Base-by-base conservation (phyloP, 1,140 invertebrate species). In the Calliphora vicina region DNA sequence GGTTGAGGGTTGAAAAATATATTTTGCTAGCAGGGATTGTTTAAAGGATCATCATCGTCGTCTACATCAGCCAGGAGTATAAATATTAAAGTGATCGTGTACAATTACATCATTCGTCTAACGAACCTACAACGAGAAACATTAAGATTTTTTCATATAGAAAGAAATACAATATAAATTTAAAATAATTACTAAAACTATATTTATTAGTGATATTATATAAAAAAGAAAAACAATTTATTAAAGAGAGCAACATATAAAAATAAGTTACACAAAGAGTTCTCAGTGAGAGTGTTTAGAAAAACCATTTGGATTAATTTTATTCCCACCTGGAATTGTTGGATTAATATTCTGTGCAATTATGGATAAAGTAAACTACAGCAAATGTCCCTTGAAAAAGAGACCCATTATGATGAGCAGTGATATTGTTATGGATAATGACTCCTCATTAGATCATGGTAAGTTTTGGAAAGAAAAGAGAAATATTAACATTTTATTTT, bases 331-430 rank as follows among this genome's bases (percentile, higher is more conserved):
- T 26, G 12, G 29, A 15, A 45, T 67, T 76, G 2, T 83, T 17
- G 25, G 27, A 35, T 35, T 45, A 76, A 20, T 25, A 6, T n/a
- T 17, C 12, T 72, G 27, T 25, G 74, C 20, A 67, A 50, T 81
- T 27, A 90, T 90, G 88, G 87, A 90, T 88, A 90, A 89, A 80
- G 84, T 86, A 42, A 86, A 90, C 61, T 90, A 89, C 81, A 96
- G 95, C 87, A 94, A 96, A 91, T 97, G 96, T 88, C 96, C 96
- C 88, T 92, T 97, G 35, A 97, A 97, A 90, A 97, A 97, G 92
- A 93, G 96, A 89, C 96, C 96, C 71, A 94, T 97, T 86, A 92
- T 92, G 26, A 61, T 89, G 94, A 25, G 91, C 93, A 86, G 92
- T 92, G 85, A 88, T 78, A 5, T 50, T 15, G 29, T 9, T 1